Evolutionary conservation across 2,888 invertebrate species (phyloP), one percentile per base, ranked within the genome.

Genomic region (Ornithoptera priamus): DNA sequence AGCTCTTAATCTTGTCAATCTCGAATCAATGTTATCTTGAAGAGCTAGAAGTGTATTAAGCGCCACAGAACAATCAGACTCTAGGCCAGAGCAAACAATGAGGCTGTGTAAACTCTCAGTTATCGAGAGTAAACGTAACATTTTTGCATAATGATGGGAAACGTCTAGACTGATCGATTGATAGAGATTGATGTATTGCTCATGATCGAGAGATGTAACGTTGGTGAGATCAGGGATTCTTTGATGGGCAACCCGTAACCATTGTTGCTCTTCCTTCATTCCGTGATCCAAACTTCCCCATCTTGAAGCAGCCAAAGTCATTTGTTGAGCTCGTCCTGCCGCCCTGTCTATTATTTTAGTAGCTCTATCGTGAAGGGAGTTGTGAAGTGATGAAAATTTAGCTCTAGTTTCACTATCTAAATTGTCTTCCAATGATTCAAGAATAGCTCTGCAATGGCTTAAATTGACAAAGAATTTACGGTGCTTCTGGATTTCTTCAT

Each of bases 401-500:
- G 94, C 93, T 75, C 96, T 94, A 0, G 97, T 97, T 85, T 97
- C 97, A 56, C 93, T 93, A 78, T 97, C 97, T 57, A 97, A 92
- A 81, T 97, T 97, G 74, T 96, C 95, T 86, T 97, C 97, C 36
- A 97, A 87, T 0, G 97, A 97, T 84, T 97, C 97, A 57, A 98
- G 90, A 77, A 97, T 97, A 17, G 96, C 96, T 76, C 97, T 94
- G 79, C 97, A 97, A 75, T 97, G 97, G 78, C 97, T 97, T 12
- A 98, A 86, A 77, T 97, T 97, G 0, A 97, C 96, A 81, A 97
- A 97, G 92, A 97, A 97, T 80, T 96, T 97, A 57, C 97, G 94
- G 79, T 97, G 97, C 81, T 97, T 97, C 79, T 97, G 97, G 89
- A 97, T 96, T 89, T 97, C 97, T 79, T 97, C 96, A 79, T 97